Base-by-base conservation (phyloP, 1,140 invertebrate species). In the Neocloeon triangulifer region DNA sequence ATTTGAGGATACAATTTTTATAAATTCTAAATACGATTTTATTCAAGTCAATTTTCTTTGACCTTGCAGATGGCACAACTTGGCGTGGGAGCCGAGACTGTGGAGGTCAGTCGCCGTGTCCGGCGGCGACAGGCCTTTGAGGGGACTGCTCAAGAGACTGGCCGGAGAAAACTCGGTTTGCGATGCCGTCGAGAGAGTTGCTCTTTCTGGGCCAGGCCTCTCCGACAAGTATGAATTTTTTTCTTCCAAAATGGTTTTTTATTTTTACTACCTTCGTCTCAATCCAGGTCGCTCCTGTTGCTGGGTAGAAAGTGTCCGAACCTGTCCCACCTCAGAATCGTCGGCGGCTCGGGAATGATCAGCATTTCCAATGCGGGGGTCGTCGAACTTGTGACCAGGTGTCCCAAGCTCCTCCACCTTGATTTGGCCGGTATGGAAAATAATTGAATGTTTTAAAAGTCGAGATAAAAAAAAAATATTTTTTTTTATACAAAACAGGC, bases 11-110 rank as follows among this genome's bases (percentile, higher is more conserved):
- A n/a, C n/a, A n/a, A n/a, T n/a, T n/a, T n/a, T n/a, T n/a, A n/a
- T n/a, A n/a, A n/a, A n/a, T n/a, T n/a, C n/a, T n/a, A n/a, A n/a
- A n/a, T n/a, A n/a, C n/a, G n/a, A n/a, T n/a, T n/a, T n/a, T n/a
- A n/a, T n/a, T n/a, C n/a, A n/a, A n/a, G n/a, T n/a, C n/a, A n/a
- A n/a, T n/a, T n/a, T n/a, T n/a, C 44, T 55, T 21, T n/a, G n/a
- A n/a, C n/a, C n/a, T n/a, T n/a, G n/a, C n/a, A n/a, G n/a, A n/a
- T 85, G 85, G 58, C 77, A 81, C 48, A 59, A 69, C 25, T 62
- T 88, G 14, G 76, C 73, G 10, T 85, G 80, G 80, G 69, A 73
- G 9, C 75, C 75, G 4, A 52, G 59, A 2, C 53, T 86, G 1
- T 86, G 79, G 80, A 61, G 67, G 33, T 60, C 56, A 14, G 69